Conservation (phyloP, 2,888 invertebrate genomes). For the Lasioglossum vierecki region DNA sequence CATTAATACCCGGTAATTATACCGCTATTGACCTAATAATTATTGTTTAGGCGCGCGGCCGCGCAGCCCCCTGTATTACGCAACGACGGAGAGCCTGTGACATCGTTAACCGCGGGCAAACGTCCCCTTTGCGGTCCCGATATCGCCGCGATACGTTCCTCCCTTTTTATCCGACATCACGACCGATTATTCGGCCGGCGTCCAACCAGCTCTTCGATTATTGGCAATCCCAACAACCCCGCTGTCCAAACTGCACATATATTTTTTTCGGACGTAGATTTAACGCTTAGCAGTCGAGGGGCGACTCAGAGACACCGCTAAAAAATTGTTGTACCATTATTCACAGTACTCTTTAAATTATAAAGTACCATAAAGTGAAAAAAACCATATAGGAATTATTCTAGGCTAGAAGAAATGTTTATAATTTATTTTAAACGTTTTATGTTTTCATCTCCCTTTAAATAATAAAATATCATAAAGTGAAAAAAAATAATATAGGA, state of each 20-base stretch:
- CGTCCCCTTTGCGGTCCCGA: background rate
- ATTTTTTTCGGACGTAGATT: background rate
- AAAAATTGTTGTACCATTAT: too few relatives aligned
- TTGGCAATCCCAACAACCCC: background rate
- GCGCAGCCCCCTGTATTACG: background rate
- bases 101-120: constrained; percentile 7
- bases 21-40: constrained; percentile 31
- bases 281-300: too few relatives aligned
- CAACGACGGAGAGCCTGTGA: constrained; percentile 8
- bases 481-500: too few relatives aligned
- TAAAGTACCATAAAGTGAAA: too few relatives aligned
- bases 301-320: too few relatives aligned
- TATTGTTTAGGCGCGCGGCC: constrained; percentile 25
- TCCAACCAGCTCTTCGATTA: background rate
- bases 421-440: too few relatives aligned
- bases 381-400: too few relatives aligned
- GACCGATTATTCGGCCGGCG: constrained; percentile 3
- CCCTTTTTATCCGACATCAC: constrained; percentile 7
- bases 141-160: constrained; percentile 5
- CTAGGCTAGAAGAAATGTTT: too few relatives aligned
- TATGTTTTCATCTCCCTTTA: too few relatives aligned
- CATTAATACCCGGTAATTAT: constrained; percentile 46
- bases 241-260: background rate
- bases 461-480: too few relatives aligned
- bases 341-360: too few relatives aligned